Base-by-base conservation (phyloP, 2,888 invertebrate species). In the Eucera pruinosa region DNA sequence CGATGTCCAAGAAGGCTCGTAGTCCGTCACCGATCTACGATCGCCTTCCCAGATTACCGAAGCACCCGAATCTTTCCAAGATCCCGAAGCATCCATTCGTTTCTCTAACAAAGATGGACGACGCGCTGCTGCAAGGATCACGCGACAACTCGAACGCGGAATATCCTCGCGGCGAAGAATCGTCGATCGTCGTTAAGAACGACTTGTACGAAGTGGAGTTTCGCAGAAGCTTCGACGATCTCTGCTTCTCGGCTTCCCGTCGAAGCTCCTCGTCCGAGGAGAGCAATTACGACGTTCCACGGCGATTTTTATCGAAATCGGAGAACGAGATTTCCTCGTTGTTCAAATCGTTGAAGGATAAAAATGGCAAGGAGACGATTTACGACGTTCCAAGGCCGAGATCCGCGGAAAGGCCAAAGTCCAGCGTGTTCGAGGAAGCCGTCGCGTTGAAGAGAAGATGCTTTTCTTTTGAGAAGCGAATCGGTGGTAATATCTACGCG, bases 31-130 rank as follows among this genome's bases (percentile, higher is more conserved):
- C 9, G 0, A 15, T 9, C 0, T 0, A 5, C 1, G 11, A 11
- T 7, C 0, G 0, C 0, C 9, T 23, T 4, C 1, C 2, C 27
- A 15, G 0, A 13, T 0, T 52, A 25, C 57, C 60, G 13, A 79
- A 78, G 20, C 76, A 83, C 47, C 76, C 80, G 1, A 5, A 27
- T 11, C 25, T 64, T 2, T 60, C 83, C 0, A 68, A 48, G 3
- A 55, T 86, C 0, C 81, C 83, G 2, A 88, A 87, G 33, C 84
- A 87, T 55, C 83, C 87, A 0, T 86, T 81, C 69, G 71, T 87
- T 1, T 55, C 85, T 0, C 0, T 48, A 67, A 62, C 76, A 7
- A 83, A 81, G 7, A 20, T 72, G 23, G 83, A 78, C 47, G 27
- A 57, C n/a, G n/a, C n/a, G n/a, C n/a, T n/a, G 2, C 1, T 1